Evolutionary conservation across 2,797 vertebrate genomes (phyloP).

Genomic region (Sebastes hubbsi): DNA sequence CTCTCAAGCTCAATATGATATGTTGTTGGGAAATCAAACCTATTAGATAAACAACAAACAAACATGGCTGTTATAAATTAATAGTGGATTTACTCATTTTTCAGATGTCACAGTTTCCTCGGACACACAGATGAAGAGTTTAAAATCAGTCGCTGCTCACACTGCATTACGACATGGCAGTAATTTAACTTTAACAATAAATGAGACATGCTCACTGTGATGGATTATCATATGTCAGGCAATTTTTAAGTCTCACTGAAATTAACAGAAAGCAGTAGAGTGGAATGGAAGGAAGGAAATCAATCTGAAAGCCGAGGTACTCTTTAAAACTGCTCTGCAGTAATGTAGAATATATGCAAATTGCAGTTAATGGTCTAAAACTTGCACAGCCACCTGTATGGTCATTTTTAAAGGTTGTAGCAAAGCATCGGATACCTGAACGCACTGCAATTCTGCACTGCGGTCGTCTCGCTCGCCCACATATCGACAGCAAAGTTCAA

Average conservation of each 20-base stretch:
- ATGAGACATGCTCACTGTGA: slow-evolving; percentile 2
- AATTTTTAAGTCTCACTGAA: background rate
- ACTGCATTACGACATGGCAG: background rate
- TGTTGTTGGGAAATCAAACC: background rate
- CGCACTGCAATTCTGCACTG: slow-evolving; percentile 32
- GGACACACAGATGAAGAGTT: background rate
- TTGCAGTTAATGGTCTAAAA: slow-evolving; percentile 48
- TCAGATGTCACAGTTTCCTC: background rate
- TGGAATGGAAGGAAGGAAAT: slow-evolving; percentile 20
- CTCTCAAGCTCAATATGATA: background rate
- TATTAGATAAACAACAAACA: background rate
- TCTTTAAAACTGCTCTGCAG: slow-evolving; percentile 5
- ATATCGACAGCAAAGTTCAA: slow-evolving; percentile 59
- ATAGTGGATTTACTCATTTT: background rate
- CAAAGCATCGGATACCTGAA: slow-evolving; percentile 20
- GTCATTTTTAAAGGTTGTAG: slow-evolving; percentile 31
- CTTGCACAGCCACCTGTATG: slow-evolving; percentile 8
- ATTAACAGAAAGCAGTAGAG: slow-evolving; percentile 18
- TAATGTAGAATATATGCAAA: slow-evolving; percentile 47
- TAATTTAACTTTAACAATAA: background rate
- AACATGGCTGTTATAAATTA: background rate
- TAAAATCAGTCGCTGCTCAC: background rate
- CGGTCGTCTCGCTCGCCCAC: slow-evolving; percentile 10
- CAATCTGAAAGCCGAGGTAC: slow-evolving; percentile 5
- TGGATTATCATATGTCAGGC: background rate